phyloP scores from a whole-genome alignment of 2,113 vertebrate species.

The Saguinus imperator region DNA sequence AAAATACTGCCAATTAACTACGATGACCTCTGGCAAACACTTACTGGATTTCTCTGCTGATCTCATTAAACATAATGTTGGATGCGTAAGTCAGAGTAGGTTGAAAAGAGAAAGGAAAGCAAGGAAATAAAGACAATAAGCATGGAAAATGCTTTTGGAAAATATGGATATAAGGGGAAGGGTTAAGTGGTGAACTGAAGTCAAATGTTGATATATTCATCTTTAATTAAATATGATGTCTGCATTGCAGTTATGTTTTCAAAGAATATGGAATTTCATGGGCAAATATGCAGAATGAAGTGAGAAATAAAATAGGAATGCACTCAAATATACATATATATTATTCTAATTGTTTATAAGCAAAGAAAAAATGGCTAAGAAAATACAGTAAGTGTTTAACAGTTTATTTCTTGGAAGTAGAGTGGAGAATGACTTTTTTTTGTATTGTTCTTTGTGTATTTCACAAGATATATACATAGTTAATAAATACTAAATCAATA shows the following conservation, averaged over 20 bases:
- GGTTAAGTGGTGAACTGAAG: background rate
- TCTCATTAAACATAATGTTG: background rate
- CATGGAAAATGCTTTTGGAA: background rate
- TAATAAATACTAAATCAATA: no score
- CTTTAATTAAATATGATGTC: background rate
- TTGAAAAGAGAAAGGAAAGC: background rate
- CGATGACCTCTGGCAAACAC: background rate
- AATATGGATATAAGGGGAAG: background rate
- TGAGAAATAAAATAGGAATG: background rate
- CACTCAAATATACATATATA: background rate
- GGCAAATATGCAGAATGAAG: background rate
- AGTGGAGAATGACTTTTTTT: background rate
- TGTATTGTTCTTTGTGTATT: background rate
- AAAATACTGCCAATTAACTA: background rate
- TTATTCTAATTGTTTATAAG: background rate
- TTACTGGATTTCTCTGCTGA: background rate
- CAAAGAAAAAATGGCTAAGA: background rate
- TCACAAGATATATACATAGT: background rate
- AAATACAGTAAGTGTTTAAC: background rate
- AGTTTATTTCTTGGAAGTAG: background rate
- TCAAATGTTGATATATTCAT: background rate
- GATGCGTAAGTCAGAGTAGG: background rate
- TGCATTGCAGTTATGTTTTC: background rate
- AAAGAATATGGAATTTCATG: background rate
- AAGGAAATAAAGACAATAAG: background rate